Conservation (phyloP, 2,113 vertebrate genomes). For the Rhadina sibilatrix region DNA sequence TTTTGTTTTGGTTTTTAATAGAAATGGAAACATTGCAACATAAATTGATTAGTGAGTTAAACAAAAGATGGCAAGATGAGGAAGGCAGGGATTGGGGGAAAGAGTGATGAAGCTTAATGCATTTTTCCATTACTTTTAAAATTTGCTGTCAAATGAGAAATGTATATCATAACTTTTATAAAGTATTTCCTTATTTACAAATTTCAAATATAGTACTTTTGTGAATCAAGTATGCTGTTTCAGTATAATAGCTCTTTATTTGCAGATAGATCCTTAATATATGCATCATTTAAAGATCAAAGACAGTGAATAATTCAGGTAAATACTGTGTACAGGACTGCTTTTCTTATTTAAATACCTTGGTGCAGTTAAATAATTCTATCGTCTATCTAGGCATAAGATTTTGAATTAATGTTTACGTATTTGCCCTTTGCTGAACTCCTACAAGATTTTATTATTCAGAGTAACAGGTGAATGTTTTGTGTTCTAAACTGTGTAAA, state of each 20-base stretch:
- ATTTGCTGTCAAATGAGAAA: neutral
- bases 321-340: neutral
- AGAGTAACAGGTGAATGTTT: neutral
- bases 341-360: neutral
- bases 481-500: neutral
- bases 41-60: neutral
- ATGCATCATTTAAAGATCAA: neutral
- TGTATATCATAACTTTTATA: neutral
- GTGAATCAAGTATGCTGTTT: neutral
- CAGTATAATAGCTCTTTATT: neutral
- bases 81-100: neutral
- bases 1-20: neutral
- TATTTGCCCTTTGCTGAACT: constrained; percentile 16
- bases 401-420: neutral
- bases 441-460: neutral
- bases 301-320: neutral
- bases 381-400: neutral
- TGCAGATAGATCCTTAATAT: neutral
- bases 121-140: neutral
- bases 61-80: neutral
- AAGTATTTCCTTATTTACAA: neutral
- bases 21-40: neutral
- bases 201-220: neutral
- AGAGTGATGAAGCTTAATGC: neutral
- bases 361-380: neutral